Percentiles rank a stretch among this genome's conserved stretches.
Evolutionary conservation across 2,797 vertebrate genomes (phyloP).

Genomic region (Dendrocincla tyrannina): DNA sequence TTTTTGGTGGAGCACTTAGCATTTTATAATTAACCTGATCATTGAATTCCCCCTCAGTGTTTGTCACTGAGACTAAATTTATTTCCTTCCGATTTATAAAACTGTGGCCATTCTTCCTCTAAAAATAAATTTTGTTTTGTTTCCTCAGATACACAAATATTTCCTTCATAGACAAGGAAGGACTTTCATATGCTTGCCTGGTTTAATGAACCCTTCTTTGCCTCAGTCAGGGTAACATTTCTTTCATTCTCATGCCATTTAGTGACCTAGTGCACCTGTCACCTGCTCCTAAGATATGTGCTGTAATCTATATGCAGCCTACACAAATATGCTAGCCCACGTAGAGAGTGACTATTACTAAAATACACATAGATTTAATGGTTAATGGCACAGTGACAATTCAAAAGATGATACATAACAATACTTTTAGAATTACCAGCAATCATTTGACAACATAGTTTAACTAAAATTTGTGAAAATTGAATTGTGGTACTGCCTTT

Average conservation of each 20-base stretch:
- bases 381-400: neutral
- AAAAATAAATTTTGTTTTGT: neutral
- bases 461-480: neutral
- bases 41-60: neutral
- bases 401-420: neutral
- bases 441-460: neutral
- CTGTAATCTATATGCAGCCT: neutral
- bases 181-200: neutral
- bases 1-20: neutral
- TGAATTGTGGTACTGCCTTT: neutral
- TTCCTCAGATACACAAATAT: neutral
- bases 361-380: neutral
- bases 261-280: neutral
- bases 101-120: neutral
- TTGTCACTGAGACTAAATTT: neutral
- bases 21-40: neutral
- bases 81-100: neutral
- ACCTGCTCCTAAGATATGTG: neutral
- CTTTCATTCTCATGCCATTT: neutral
- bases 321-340: neutral
- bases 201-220: neutral
- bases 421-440: neutral
- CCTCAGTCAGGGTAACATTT: neutral
- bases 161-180: neutral
- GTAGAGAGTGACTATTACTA: neutral